Evolutionary conservation across 2,888 invertebrate species (phyloP), one percentile per base, ranked within the genome.

Genomic region (Xestobium rufovillosum): DNA sequence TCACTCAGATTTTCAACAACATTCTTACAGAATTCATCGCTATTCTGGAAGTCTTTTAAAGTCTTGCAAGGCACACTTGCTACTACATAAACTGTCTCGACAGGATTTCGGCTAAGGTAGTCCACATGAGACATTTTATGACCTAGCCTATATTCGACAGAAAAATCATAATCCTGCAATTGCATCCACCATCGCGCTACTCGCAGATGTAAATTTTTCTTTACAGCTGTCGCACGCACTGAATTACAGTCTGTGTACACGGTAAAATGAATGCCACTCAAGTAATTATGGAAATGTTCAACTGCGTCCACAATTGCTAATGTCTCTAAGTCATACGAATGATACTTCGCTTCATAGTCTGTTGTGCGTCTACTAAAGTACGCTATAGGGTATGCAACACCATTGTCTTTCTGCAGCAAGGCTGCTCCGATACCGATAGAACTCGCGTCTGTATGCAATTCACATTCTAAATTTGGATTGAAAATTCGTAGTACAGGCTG

Each of bases 241-340:
- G 49, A 40, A 12, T 46, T 44, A 31, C 51, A 49, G 35, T 60
- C 57, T 2, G 57, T 55, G 8, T 45, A 38, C 1, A 59, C 42
- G 3, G 43, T 51, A 23, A 43, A 49, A 15, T 41, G 39, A 8
- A 38, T 12, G 8, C 50, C 47, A 23, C 48, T 44, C 15, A 45
- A 30, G 16, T 47, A 46, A 12, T 42, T 42, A 37, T 42, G 34
- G 35, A 49, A 47, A 25, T 47, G 40, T 31, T 41, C 41, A 3
- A 43, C 35, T 8, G 40, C 37, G 15, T 47, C 45, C 8, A 42
- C 44, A 9, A 49, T 41, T 14, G 44, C 50, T 4, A 51, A 31
- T 3, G 51, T 51, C 30, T 50, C 51, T 34, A 50, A 38, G 14
- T 48, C 43, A 32, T 45, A 50, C 2, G 50, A 44, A 31, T 50